These are phyloP conservation scores for Biston betularia DNA, from an alignment of 2,888 invertebrate species.

Conservation along the genomic window DNA sequence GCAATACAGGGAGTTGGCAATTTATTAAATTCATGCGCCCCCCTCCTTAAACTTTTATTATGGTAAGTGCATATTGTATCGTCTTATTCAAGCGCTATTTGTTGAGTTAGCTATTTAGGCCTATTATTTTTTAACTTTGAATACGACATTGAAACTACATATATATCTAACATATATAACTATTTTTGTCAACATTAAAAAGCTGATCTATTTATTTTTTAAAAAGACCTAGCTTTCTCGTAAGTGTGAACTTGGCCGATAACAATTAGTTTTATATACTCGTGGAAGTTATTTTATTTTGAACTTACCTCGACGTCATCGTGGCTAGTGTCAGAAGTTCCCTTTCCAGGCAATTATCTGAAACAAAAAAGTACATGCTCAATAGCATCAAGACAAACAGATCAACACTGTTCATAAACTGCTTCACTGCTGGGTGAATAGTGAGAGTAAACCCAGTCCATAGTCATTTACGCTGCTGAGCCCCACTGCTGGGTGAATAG, in stretches of 20 bases:
- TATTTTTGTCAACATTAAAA: too few species aligned
- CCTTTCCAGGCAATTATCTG: slow-evolving; percentile 52
- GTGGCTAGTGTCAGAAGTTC: slow-evolving; percentile 47
- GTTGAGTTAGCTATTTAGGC: too few species aligned
- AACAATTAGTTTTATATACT: background rate
- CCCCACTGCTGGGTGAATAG: too few species aligned
- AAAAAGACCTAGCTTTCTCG: too few species aligned
- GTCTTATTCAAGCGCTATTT: background rate
- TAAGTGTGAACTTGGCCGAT: too few species aligned
- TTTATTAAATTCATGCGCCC: slow-evolving; percentile 41
- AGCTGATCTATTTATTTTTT: too few species aligned
- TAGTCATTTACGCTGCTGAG: too few species aligned
- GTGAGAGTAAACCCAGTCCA: too few species aligned
- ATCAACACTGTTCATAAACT: too few species aligned
- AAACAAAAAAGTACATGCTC: slow-evolving; percentile 52
- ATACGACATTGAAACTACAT: background rate
- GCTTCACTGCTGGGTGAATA: too few species aligned
- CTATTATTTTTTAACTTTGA: background rate
- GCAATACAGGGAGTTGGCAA: slow-evolving; percentile 53
- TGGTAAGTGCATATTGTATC: slow-evolving; percentile 10
- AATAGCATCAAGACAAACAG: background rate
- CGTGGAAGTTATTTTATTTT: background rate
- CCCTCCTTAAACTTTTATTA: slow-evolving; percentile 33
- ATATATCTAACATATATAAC: too few species aligned
- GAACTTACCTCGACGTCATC: slow-evolving; percentile 76